Evolutionary conservation across 2,113 vertebrate species (phyloP).

Genomic region (Taxidea taxus): DNA sequence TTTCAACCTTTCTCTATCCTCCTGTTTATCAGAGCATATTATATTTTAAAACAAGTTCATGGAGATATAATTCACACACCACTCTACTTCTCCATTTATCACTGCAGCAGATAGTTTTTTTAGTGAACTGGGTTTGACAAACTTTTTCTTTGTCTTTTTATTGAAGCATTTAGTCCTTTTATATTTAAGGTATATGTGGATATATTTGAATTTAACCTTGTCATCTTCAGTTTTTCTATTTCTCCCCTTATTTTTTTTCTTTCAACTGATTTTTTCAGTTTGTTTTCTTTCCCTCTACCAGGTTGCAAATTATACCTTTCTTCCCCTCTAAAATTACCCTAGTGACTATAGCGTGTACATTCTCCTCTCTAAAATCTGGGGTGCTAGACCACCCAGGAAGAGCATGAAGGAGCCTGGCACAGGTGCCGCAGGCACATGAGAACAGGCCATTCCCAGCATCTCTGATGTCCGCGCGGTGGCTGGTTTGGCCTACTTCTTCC

Average conservation of each 20-base stretch:
- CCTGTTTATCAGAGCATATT: neutral
- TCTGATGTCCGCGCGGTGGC: accelerated
- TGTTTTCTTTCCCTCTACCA: neutral
- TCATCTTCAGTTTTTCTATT: neutral
- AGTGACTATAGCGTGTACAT: neutral
- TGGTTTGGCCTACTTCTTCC: no score
- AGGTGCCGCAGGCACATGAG: neutral
- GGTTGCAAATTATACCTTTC: neutral
- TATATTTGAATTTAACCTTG: neutral
- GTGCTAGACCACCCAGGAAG: neutral
- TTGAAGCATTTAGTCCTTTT: neutral
- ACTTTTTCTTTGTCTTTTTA: neutral
- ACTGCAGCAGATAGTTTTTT: neutral
- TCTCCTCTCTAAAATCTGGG: neutral
- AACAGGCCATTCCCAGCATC: neutral
- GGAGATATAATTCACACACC: neutral
- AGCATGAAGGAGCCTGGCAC: neutral
- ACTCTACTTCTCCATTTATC: neutral
- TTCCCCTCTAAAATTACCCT: neutral
- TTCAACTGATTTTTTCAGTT: neutral
- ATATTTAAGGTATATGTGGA: neutral
- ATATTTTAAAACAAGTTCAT: neutral
- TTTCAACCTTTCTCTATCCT: neutral
- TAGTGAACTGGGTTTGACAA: neutral
- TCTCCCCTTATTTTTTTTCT: neutral